Conservation (phyloP, 2,888 invertebrate species). For the Saturnia japonica region DNA sequence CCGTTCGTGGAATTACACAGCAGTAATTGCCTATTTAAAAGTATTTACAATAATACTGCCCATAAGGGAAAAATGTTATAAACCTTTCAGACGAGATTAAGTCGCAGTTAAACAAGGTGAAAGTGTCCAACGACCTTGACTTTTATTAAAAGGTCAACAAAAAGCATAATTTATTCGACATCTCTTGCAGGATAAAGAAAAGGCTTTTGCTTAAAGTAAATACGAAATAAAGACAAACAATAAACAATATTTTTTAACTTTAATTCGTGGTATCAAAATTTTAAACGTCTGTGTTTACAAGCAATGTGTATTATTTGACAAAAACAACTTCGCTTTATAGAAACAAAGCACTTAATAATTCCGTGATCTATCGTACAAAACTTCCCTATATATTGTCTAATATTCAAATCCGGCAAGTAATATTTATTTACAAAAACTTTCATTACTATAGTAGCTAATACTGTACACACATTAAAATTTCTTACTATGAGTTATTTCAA, state of each 20-base stretch:
- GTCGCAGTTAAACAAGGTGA: not conserved
- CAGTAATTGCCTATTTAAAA: not conserved
- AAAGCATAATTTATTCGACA: not conserved
- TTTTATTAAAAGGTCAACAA: not conserved
- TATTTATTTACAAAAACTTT: not conserved
- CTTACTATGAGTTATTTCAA: not conserved
- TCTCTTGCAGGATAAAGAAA: not conserved
- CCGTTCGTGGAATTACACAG: not conserved
- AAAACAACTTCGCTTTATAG: not conserved
- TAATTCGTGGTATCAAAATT: not conserved
- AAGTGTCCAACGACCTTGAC: constrained; percentile 3
- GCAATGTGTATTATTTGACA: not conserved
- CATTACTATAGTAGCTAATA: not conserved
- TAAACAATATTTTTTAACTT: not conserved
- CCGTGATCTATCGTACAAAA: not conserved
- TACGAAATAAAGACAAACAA: not conserved
- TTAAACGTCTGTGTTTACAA: not conserved
- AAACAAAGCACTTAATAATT: not conserved
- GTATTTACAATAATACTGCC: not conserved
- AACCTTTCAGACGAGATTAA: not conserved
- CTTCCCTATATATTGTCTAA: not conserved
- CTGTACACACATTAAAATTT: not conserved
- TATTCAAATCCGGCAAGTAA: not conserved
- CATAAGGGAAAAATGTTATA: not conserved
- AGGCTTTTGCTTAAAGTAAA: not conserved